Conservation (phyloP, 2,113 vertebrate species). For the Callithrix jacchus region DNA sequence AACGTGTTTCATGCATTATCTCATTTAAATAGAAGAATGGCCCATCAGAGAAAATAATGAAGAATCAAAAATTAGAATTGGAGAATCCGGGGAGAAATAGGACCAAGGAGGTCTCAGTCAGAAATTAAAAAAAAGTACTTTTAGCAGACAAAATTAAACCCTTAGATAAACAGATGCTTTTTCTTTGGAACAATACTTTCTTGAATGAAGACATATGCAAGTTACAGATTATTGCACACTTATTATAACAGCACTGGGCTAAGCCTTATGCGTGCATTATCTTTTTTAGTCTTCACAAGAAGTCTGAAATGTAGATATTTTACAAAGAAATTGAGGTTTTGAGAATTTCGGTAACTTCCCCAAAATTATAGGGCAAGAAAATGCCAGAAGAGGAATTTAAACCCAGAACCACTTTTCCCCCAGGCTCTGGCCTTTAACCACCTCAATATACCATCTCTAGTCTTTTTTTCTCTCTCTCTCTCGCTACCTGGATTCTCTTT, state of each 20-base stretch:
- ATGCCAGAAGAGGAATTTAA: background rate
- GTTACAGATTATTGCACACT: background rate
- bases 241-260: background rate
- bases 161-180: background rate
- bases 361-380: background rate
- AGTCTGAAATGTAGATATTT: background rate
- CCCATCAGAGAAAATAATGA: background rate
- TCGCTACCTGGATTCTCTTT: background rate
- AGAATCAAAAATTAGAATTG: background rate
- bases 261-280: background rate
- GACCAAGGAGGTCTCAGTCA: background rate
- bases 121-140: conserved; percentile 27
- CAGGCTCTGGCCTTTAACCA: background rate
- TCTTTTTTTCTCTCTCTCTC: background rate
- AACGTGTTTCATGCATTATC: background rate
- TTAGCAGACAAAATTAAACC: background rate
- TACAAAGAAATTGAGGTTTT: background rate
- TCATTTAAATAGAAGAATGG: background rate
- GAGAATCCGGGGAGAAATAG: background rate
- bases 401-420: background rate
- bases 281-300: background rate
- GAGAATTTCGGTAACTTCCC: background rate
- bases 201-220: background rate
- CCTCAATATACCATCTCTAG: background rate
- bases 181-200: background rate